These are phyloP conservation scores for Phoronis australis DNA, from an alignment of 2,888 invertebrate genomes.

Conservation along the genomic window DNA sequence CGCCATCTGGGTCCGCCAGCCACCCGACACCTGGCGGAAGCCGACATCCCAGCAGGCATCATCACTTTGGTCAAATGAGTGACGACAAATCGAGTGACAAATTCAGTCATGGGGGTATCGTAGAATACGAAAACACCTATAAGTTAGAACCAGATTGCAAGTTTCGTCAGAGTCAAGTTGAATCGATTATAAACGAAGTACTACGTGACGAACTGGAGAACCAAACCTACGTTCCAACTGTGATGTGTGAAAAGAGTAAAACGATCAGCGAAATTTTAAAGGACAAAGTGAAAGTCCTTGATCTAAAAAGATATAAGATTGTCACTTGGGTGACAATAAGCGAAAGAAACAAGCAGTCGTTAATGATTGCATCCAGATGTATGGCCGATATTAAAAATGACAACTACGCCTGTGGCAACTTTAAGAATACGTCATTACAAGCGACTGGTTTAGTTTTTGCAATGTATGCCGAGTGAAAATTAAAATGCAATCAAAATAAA, in stretches of 20 bases:
- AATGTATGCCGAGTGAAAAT: constrained; percentile 34
- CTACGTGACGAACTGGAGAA: constrained; percentile 28
- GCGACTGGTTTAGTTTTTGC: constrained; percentile 37
- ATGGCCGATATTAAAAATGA: constrained; percentile 35
- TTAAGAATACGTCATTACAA: constrained; percentile 23
- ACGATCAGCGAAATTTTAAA: constrained; percentile 33
- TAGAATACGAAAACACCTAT: constrained; percentile 37
- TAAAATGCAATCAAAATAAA: too few relatives aligned
- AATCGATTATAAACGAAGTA: constrained; percentile 22
- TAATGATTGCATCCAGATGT: constrained; percentile 33
- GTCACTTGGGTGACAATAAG: constrained; percentile 31
- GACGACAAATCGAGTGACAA: constrained; percentile 18
- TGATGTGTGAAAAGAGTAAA: constrained; percentile 26
- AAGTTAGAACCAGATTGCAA: constrained; percentile 28
- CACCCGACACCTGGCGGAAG: neutral
- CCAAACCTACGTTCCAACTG: constrained; percentile 21
- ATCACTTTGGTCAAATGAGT: constrained; percentile 13
- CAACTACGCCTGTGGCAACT: constrained; percentile 26
- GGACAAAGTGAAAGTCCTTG: constrained; percentile 29
- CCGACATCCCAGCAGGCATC: neutral
- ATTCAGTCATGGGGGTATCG: constrained; percentile 11
- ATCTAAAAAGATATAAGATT: constrained; percentile 31
- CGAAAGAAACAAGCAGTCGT: constrained; percentile 25
- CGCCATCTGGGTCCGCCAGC: neutral
- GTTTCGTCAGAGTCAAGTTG: constrained; percentile 21